Base-by-base conservation (phyloP, 2,888 invertebrate species). In the Tiliacea citrago region DNA sequence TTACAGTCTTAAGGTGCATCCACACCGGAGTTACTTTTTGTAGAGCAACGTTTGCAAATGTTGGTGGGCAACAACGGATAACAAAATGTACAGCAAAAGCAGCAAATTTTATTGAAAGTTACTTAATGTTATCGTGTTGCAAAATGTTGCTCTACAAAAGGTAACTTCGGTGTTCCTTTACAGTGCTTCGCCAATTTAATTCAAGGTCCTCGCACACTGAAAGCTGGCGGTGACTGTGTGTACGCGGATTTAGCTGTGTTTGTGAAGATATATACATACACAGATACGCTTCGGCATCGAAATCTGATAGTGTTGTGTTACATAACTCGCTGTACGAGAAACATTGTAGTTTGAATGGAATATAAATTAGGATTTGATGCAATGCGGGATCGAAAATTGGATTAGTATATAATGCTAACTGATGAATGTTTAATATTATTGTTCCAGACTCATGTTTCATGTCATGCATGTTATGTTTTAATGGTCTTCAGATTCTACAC, bases 161-260 rank as follows among this genome's bases (percentile, higher is more conserved):
- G 29, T 29, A 29, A 29, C 29, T 29, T 29, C 29, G 29, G 29
- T 29, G 29, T 3, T 2, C 29, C 29, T 29, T 29, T 29, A 45
- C 45, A 69, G 21, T 55, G 77, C 63, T 82, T 85, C 66, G 67
- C 71, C 73, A 87, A 79, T 80, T 77, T 76, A 69, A 85, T 75
- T 72, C 87, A 82, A 86, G 87, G 87, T 53, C n/a, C 55, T 60
- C 60, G 62, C 53, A 51, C 51, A 45, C 65, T 60, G 47, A 71
- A 68, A 77, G 69, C 73, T 55, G 79, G 74, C 61, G 79, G 72
- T 66, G 16, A 53, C 67, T 29, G 68, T 77, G 76, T 84, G 74
- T 73, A 80, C 63, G 45, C 2, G 58, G 65, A 62, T 73, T 74
- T 58, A 73, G 62, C 45, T 5, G 39, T 75, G 62, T 73, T 73